phyloP scores from a whole-genome alignment of 2,888 invertebrate species.

The Macrophya annulata region DNA sequence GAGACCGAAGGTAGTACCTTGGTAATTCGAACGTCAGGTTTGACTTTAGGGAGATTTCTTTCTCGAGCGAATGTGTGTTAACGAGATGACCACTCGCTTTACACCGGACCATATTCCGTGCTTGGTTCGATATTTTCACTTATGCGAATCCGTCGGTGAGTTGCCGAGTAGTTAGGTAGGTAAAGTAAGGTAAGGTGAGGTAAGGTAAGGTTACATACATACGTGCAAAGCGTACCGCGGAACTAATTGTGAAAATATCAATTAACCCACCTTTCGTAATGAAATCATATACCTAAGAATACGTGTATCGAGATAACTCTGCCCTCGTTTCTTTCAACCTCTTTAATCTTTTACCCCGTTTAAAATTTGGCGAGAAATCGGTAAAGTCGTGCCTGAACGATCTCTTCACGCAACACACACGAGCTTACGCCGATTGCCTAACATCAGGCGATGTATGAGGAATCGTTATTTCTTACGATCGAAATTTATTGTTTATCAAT shows the following conservation, averaged over 20 bases:
- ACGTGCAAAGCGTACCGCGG: conserved; percentile 45
- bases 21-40: conserved; percentile 42
- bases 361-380: background rate
- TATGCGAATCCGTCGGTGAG: conserved; percentile 46
- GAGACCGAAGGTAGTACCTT: background rate
- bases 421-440: background rate
- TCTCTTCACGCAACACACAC: conserved; percentile 9
- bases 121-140: conserved; percentile 62
- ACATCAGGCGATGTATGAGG: background rate
- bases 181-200: no score
- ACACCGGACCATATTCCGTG: conserved; percentile 61
- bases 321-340: conserved; percentile 37
- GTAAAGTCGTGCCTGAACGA: background rate
- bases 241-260: conserved; percentile 71
- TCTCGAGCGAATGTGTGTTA: conserved; percentile 64
- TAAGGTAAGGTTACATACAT: conserved; percentile 35
- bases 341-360: background rate
- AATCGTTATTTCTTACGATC: background rate
- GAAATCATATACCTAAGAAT: conserved; percentile 66
- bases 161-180: conserved; percentile 6
- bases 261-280: conserved; percentile 71
- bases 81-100: conserved; percentile 62
- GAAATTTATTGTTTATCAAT: background rate
- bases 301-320: conserved; percentile 63
- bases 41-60: conserved; percentile 35